Percentiles rank a stretch among this genome's conserved stretches.
Evolutionary conservation across 2,888 invertebrate genomes (phyloP).

Genomic region (Campopleginae sp.): DNA sequence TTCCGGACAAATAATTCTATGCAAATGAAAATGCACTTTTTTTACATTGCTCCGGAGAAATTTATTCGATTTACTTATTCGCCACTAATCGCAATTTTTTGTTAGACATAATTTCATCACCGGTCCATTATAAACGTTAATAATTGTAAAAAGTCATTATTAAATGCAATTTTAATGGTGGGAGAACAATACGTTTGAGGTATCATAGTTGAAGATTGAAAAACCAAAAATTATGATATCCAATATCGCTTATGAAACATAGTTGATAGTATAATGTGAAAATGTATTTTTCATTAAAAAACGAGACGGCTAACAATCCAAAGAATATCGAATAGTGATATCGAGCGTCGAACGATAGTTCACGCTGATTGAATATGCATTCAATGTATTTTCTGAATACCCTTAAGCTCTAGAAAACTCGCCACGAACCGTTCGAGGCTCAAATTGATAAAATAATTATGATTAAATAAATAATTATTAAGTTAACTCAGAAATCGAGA

Average conservation of each 20-base stretch:
- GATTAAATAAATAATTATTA: background rate
- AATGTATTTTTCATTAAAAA: slow-evolving; percentile 30
- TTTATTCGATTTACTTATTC: slow-evolving; percentile 9
- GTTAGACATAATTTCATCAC: background rate
- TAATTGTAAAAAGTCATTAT: background rate
- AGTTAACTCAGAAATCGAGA: slow-evolving; percentile 15
- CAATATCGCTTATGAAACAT: background rate
- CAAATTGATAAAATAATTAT: slow-evolving; percentile 1
- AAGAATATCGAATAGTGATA: slow-evolving; percentile 69
- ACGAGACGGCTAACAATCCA: slow-evolving; percentile 75
- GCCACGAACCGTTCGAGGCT: background rate
- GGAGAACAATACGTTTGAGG: background rate
- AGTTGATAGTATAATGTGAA: background rate
- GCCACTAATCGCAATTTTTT: background rate
- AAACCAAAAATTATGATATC: slow-evolving; percentile 7
- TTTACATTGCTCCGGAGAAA: background rate
- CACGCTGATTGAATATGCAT: slow-evolving; percentile 36
- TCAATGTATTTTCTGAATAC: slow-evolving; percentile 23
- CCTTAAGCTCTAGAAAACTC: slow-evolving; percentile 4
- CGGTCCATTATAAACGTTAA: background rate
- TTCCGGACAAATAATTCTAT: background rate
- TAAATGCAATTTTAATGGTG: background rate
- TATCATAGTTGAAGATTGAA: background rate
- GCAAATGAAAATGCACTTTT: background rate
- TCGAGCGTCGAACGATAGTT: slow-evolving; percentile 13